Percentiles rank a stretch among this genome's conserved stretches.
phyloP scores from a whole-genome alignment of 2,888 invertebrate genomes.

The Macroteleia sp. region DNA sequence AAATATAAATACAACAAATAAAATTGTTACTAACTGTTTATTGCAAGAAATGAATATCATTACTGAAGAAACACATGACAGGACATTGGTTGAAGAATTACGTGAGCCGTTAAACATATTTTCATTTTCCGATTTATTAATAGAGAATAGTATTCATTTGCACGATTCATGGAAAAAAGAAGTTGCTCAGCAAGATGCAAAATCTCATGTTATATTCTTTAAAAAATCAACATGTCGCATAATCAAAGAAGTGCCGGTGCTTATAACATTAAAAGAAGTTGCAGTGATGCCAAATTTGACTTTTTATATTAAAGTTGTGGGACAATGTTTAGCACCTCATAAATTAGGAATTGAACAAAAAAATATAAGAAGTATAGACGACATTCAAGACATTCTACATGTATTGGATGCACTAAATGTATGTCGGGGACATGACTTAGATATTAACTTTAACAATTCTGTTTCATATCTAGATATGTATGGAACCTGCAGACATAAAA shows the following conservation, averaged over 20 bases:
- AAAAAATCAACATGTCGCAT: not conserved
- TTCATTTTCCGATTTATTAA: too few species aligned
- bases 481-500: not conserved
- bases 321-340: not conserved
- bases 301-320: not conserved
- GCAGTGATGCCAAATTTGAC: not conserved
- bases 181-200: not conserved
- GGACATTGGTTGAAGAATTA: too few species aligned
- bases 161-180: not conserved
- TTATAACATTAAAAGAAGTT: not conserved
- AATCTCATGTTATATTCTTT: not conserved
- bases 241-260: not conserved
- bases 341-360: not conserved
- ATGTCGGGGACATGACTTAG: not conserved
- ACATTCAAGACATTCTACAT: not conserved
- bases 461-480: not conserved
- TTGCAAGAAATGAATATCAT: too few species aligned
- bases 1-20: too few species aligned
- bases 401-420: not conserved
- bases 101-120: too few species aligned
- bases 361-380: not conserved
- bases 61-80: too few species aligned
- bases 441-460: not conserved
- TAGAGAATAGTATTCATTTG: too few species aligned
- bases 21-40: too few species aligned